Evolutionary conservation across 2,888 invertebrate species (phyloP), one percentile per base, ranked within the genome.

Genomic region (Phrixothrix hirtus): DNA sequence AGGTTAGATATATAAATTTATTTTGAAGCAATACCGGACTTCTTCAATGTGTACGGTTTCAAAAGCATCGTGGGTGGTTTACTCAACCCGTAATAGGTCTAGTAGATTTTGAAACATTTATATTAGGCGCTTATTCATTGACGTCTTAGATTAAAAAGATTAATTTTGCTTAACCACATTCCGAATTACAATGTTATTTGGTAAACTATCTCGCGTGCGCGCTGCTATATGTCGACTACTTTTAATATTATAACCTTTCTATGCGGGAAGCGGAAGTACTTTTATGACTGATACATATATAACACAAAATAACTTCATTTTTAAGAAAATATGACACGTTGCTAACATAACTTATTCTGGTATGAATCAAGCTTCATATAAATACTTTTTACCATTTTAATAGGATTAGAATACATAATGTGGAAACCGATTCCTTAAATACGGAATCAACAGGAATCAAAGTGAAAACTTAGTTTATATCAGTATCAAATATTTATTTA

Each of bases 191-290:
- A n/a, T n/a, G n/a, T n/a, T n/a, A n/a, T n/a, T n/a, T 35, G 31
- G 31, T 29, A 42, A 46, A 32, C 14, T 30, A 42, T 26, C 41
- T 52, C 37, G 52, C 52, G 52, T 52, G 52, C 42, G 36, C 30
- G 29, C 10, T 17, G 27, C 35, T 34, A 52, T 46, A 47, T 52
- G 46, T 52, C 52, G 46, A 42, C 46, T 41, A 25, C 46, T 47
- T 42, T 52, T 52, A 52, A 52, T 52, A 52, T 46, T 52, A 46
- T 46, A 47, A 46, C 50, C 50, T 50, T 50, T 50, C n/a, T 50
- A 50, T 50, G 44, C 34, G 41, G 42, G 42, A 52, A 52, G 34
- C 46, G 52, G 52, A 52, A 52, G 34, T 48, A 41, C 30, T 47
- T 48, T 48, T 48, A 48, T 41, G 27, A 32, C 46, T 42, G 30